phyloP scores from a whole-genome alignment of 1,140 invertebrate species.

The Samia ricini region DNA sequence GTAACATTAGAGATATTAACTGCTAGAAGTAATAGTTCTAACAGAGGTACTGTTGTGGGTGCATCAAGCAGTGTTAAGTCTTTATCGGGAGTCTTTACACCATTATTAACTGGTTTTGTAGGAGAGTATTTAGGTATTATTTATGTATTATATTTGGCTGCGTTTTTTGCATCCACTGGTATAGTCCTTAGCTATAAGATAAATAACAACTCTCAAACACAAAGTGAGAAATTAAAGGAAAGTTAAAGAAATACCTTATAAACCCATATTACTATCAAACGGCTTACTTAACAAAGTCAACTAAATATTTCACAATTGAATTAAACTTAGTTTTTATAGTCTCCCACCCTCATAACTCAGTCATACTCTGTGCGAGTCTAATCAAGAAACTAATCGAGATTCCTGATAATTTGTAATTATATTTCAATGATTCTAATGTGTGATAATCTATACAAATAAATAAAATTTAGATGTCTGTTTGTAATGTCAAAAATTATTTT shows the following conservation, averaged over 20 bases:
- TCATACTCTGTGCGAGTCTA: no score
- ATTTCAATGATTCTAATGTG: no score
- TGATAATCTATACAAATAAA: no score
- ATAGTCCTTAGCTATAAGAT: slow-evolving; percentile 16
- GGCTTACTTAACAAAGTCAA: no score
- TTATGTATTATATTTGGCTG: slow-evolving; percentile 18
- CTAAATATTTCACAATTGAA: no score
- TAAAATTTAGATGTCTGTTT: no score
- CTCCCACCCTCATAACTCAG: no score
- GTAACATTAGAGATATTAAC: slow-evolving; percentile 64
- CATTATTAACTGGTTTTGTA: slow-evolving; percentile 50
- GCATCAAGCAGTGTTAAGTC: slow-evolving; percentile 65
- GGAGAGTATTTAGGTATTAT: slow-evolving; percentile 22
- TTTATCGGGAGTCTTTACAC: slow-evolving; percentile 61
- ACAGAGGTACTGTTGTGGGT: slow-evolving; percentile 64
- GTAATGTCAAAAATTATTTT: no score
- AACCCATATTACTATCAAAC: no score
- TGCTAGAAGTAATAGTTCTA: slow-evolving; percentile 45
- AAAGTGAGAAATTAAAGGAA: slow-evolving; percentile 9
- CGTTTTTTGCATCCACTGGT: slow-evolving; percentile 15
- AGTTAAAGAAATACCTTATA: slow-evolving; percentile 10
- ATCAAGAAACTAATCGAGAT: no score
- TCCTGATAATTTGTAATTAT: no score
- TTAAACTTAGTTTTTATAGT: no score
- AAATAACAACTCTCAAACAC: background rate